phyloP scores from a whole-genome alignment of 2,113 vertebrate species.

The Oreochromis niloticus region DNA sequence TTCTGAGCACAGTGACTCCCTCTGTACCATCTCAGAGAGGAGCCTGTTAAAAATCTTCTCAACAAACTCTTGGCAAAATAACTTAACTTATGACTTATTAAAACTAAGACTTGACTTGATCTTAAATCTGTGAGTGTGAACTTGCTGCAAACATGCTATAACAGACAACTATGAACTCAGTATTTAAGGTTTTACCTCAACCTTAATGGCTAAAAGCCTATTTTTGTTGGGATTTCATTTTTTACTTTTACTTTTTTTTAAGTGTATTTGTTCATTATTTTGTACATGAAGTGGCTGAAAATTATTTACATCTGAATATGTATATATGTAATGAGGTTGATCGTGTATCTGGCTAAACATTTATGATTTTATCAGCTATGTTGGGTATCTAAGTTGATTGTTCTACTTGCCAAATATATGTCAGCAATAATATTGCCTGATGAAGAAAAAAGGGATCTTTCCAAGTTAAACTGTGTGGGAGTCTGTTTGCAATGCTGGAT shows the following conservation, averaged over 20 bases:
- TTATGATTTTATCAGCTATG: not conserved
- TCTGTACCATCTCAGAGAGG: not conserved
- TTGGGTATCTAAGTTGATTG: not conserved
- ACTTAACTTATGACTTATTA: not conserved
- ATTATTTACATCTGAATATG: not conserved
- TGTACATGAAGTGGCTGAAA: not conserved
- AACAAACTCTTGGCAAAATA: not conserved
- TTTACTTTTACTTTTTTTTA: not conserved
- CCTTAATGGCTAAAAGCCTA: not conserved
- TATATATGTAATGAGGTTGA: not conserved
- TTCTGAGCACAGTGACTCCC: not conserved
- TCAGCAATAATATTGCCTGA: not conserved
- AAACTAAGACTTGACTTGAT: not conserved
- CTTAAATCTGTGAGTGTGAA: not conserved
- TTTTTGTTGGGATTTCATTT: fast-evolving
- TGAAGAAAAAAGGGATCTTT: not conserved
- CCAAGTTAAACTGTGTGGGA: not conserved
- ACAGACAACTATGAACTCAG: not conserved
- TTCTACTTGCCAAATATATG: not conserved
- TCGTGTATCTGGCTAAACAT: not conserved
- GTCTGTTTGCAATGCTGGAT: not conserved
- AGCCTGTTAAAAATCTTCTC: not conserved
- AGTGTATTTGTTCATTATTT: not conserved
- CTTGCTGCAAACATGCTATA: not conserved
- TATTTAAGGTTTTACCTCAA: not conserved